Percentiles rank a stretch among this genome's conserved stretches.
Conservation (phyloP, 2,113 vertebrate species). For the Tetrao urogallus region DNA sequence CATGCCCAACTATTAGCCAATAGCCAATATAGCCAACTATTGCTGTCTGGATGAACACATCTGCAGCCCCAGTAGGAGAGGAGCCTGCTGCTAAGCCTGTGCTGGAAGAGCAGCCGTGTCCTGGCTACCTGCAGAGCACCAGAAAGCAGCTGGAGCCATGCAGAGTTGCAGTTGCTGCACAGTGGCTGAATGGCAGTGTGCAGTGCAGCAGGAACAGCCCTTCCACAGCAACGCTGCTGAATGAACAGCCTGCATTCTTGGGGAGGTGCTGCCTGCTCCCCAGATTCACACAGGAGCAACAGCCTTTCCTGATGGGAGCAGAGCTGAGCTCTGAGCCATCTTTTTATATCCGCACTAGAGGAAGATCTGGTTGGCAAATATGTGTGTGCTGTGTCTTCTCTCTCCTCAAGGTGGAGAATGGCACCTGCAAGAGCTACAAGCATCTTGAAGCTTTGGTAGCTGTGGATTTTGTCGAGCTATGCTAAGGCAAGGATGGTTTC, state of each 20-base stretch:
- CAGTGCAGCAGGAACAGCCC: accelerated
- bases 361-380: not conserved
- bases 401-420: not conserved
- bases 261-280: not conserved
- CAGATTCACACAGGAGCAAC: accelerated
- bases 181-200: accelerated
- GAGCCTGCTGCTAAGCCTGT: accelerated
- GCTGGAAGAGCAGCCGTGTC: not conserved
- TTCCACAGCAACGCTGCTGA: accelerated
- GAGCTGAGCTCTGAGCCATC: not conserved
- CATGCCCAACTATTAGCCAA: not conserved
- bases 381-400: accelerated
- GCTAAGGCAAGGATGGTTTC: not conserved
- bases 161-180: accelerated
- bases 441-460: not conserved
- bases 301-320: not conserved
- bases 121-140: not conserved
- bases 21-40: not conserved
- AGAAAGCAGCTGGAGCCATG: not conserved
- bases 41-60: not conserved
- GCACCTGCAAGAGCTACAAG: not conserved
- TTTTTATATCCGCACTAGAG: not conserved
- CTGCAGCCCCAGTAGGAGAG: not conserved
- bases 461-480: not conserved
- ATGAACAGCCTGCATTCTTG: accelerated